Base-by-base conservation (phyloP, 2,888 invertebrate genomes). In the Phengaris alcon region DNA sequence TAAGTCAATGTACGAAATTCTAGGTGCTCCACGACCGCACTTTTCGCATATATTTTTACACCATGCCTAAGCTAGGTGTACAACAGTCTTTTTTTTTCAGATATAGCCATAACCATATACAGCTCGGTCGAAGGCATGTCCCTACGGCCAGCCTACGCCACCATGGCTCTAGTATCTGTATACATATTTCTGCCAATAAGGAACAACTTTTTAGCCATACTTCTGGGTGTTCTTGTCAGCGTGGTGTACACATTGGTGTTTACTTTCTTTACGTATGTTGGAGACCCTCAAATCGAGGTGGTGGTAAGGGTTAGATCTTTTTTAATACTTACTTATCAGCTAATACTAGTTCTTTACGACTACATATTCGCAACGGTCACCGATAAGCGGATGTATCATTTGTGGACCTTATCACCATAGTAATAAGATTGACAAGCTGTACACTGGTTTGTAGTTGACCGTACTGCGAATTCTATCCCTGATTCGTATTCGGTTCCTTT, bases 141-240 rank as follows among this genome's bases (percentile, higher is more conserved):
- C 3, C 86, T 95, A 0, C 94, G 96, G 75, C 96, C 97, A 22
- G 95, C 96, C 0, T 97, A 96, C 83, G 94, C 95, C 2, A 95
- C 96, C 0, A 95, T 96, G 86, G 95, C 96, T 1, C 93, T 98
- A 2, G 94, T 98, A 74, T 96, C 97, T 1, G 95, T 96, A 78
- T 97, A 98, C 87, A 95, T 97, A 79, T 97, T 98, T 87, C 93
- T 98, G 80, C 97, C 97, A 0, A 94, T 98, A 83, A 95, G 96
- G 44, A 95, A 96, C 83, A 96, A 96, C 84, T 94, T 95, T 78
- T 92, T 96, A 78, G 96, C 96, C 0, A 94, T 96, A 48, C 83
- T 96, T 46, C 90, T 97, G 74, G 98, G 97, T 0, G 79, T 95
- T 2, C 87, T 96, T 0, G 95, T 97, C 13, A 96, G 97, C 68